Evolutionary conservation across 2,113 vertebrate genomes (phyloP), one percentile per base, ranked within the genome.

Genomic region (Sardina pilchardus): DNA sequence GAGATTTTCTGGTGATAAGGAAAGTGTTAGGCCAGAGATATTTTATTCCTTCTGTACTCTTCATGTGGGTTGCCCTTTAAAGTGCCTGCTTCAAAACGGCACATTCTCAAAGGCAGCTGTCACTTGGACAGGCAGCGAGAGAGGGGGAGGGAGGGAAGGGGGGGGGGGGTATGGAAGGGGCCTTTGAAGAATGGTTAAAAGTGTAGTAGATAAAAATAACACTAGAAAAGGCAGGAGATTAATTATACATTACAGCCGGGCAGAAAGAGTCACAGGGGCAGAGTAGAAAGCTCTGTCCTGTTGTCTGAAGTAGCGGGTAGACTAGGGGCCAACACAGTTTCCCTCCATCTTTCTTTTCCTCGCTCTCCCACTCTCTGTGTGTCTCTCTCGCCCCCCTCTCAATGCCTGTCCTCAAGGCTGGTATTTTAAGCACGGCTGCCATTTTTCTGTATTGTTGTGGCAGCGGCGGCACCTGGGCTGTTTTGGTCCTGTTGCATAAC

Each of bases 211-310:
- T 93, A 95, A 94, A 94, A 94, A 94, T 93, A 93, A 86, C 92
- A 92, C 91, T 81, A 86, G 89, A 93, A 93, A 91, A 93, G 90
- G 90, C 88, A 91, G 7, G 45, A 92, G 91, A 94, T 94, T 92
- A 94, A 94, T 95, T 94, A 95, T 93, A 94, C 91, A 94, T 93
- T 92, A 92, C 93, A 93, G 92, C 92, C 90, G 92, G 91, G 71
- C 71, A 36, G 63, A 67, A 30, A 78, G 30, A 78, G 71, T 34
- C 71, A 90, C 85, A 85, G 81, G 67, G 34, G 88, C 91, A 44
- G 88, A 82, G 43, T 67, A 45, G 48, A 63, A 91, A 93, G 92
- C 90, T 89, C 80, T 82, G 87, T 85, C 90, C 89, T 39, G 43
- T 90, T 87, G 81, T 87, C 86, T n/a, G 44, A 83, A 67, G 83